Evolutionary conservation across 35 echinoderm and acorn worm species (phyloP), one percentile per base, ranked within the genome.

Genomic region (Ophiothrix spiculata): DNA sequence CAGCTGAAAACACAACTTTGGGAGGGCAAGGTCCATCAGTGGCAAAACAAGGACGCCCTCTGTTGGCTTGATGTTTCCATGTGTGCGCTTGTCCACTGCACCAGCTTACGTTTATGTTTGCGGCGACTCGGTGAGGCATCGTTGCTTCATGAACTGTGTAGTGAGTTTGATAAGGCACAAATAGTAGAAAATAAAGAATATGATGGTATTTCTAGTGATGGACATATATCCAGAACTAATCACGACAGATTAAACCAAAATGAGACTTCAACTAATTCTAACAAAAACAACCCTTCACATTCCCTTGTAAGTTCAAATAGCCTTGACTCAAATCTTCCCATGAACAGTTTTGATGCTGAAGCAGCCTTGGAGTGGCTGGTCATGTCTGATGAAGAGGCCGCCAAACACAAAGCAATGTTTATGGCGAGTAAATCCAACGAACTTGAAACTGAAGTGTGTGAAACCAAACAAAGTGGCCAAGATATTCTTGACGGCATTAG

Each of bases 51-150:
- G 54, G 75, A 82, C 29, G 80, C 81, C 39, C 82, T 99, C 37
- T 99, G 96, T 78, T 99, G 96, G 96, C 74, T 99, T 12, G 96
- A 99, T 56, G 80, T 77, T 1, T 88, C 81, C 81, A 78, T 99
- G 83, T 75, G 87, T n/a, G 14, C 90, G 25, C 56, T 99, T 4
- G 92, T 99, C 0, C 77, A 80, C 41, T 86, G 86, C 74, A 38
- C 56, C n/a, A 94, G 92, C 76, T 74, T 99, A 19, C 89, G 86
- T 0, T 23, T 37, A 33, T 94, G 91, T 40, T 74, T 94, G 19
- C 31, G 40, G 29, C 31, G 38, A 35, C 63, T 86, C 10, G 85
- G 74, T 0, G 83, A 36, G 31, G 83, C 42, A 28, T 88, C 84
- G 0, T 38, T 75, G 25, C n/a, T 99, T 31, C 82, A 79, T 36